A percentile compares a stretch with the other conserved stretches of the same genome.
Evolutionary conservation across 2,888 invertebrate genomes (phyloP).

Genomic region (Polylopha cassiicola): DNA sequence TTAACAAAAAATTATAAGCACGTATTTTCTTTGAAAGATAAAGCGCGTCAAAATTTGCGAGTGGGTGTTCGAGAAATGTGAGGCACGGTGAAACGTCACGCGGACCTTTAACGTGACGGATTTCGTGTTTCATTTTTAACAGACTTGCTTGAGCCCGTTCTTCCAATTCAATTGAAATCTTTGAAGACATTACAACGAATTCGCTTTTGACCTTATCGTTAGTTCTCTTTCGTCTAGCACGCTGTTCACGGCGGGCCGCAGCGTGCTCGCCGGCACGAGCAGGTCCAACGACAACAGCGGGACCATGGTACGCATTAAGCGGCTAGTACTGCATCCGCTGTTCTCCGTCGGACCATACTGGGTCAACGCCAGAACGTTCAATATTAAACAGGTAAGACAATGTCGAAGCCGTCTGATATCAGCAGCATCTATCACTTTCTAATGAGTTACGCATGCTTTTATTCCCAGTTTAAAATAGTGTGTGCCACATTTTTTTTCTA

Average conservation of each 20-base stretch:
- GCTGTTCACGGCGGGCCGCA: conserved; percentile 44
- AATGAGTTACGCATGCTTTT: no score
- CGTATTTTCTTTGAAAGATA: no score
- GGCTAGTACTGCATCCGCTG: conserved; percentile 56
- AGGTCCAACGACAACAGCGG: conserved; percentile 49
- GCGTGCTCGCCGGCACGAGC: conserved; percentile 59
- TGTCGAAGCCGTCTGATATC: not conserved
- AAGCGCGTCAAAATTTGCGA: no score
- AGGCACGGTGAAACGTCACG: no score
- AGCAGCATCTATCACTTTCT: not conserved
- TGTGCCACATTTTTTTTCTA: no score
- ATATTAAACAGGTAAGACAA: conserved; percentile 46
- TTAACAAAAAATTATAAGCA: no score
- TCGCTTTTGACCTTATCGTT: conserved; percentile 22
- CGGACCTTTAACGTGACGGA: no score
- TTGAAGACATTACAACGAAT: not conserved
- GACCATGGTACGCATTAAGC: conserved; percentile 44
- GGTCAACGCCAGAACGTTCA: conserved; percentile 47
- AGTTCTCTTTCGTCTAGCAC: conserved; percentile 36
- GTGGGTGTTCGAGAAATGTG: no score
- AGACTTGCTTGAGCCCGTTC: no score
- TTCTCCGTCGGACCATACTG: conserved; percentile 69
- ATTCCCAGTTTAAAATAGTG: no score
- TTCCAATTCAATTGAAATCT: no score
- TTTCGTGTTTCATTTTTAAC: no score